These are phyloP conservation scores for Tachysurus fulvidraco DNA, from an alignment of 2,113 vertebrate genomes.

Conservation along the genomic window DNA sequence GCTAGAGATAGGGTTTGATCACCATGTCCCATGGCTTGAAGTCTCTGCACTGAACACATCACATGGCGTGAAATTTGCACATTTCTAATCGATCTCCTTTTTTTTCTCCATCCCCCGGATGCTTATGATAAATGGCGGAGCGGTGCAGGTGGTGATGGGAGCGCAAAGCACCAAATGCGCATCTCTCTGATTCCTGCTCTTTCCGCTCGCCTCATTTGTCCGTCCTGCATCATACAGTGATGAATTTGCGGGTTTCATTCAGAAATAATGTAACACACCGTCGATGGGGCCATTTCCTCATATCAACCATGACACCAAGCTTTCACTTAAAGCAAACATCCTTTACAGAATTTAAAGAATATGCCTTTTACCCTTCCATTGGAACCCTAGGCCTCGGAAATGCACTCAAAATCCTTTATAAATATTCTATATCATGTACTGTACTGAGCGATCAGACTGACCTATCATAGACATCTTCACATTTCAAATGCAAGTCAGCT, in stretches of 20 bases:
- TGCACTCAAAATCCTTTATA: neutral
- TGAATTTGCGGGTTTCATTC: neutral
- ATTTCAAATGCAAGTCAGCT: neutral
- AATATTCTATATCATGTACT: neutral
- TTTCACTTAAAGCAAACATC: neutral
- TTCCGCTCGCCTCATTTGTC: conserved; percentile 15
- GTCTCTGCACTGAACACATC: neutral
- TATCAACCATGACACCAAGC: neutral
- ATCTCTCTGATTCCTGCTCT: conserved; percentile 8
- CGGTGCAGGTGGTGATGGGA: conserved; percentile 23
- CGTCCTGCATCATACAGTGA: neutral
- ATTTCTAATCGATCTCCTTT: neutral
- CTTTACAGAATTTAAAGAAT: neutral
- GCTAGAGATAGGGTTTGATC: conserved; percentile 43
- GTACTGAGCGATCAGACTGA: neutral
- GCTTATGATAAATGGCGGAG: conserved; percentile 48
- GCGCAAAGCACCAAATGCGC: conserved; percentile 29
- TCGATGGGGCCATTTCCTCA: neutral
- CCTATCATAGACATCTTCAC: neutral
- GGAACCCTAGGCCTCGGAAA: neutral
- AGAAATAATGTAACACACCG: neutral
- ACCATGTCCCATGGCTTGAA: neutral
- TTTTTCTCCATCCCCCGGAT: neutral
- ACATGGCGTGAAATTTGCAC: neutral
- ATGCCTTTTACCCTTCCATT: neutral